Conservation (phyloP, 2,797 vertebrate species). For the Coendou prehensilis region DNA sequence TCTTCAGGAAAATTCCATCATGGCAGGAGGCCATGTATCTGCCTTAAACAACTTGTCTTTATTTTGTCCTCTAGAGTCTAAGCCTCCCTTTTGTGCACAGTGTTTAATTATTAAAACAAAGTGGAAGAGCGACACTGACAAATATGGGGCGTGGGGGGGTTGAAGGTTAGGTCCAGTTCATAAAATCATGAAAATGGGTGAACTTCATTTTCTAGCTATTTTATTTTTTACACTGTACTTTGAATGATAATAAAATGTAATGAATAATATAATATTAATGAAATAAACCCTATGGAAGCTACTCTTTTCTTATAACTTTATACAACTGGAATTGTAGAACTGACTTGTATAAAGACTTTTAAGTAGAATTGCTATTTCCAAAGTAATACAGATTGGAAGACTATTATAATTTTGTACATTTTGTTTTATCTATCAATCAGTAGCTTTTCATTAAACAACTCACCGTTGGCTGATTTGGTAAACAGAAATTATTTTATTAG, state of each 20-base stretch:
- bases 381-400: conserved; percentile 17
- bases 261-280: conserved; percentile 44
- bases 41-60: conserved; percentile 77
- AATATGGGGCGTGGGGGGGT: background rate
- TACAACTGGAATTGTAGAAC: background rate
- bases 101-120: background rate
- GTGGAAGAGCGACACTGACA: conserved; percentile 38
- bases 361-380: background rate
- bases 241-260: conserved; percentile 24
- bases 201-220: background rate
- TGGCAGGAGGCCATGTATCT: conserved; percentile 80
- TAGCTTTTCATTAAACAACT: background rate
- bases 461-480: background rate
- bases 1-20: conserved; percentile 76
- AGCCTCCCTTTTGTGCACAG: conserved; percentile 79
- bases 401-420: background rate
- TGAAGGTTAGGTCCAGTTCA: conserved; percentile 60
- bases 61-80: conserved; percentile 81
- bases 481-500: background rate
- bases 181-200: conserved; percentile 60
- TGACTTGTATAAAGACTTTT: background rate
- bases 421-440: background rate
- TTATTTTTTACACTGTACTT: background rate
- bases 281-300: background rate
- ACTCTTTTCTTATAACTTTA: background rate